Percentiles rank a stretch among this genome's conserved stretches.
Conservation (phyloP, 2,888 invertebrate genomes). For the Lasioglossum calceatum region DNA sequence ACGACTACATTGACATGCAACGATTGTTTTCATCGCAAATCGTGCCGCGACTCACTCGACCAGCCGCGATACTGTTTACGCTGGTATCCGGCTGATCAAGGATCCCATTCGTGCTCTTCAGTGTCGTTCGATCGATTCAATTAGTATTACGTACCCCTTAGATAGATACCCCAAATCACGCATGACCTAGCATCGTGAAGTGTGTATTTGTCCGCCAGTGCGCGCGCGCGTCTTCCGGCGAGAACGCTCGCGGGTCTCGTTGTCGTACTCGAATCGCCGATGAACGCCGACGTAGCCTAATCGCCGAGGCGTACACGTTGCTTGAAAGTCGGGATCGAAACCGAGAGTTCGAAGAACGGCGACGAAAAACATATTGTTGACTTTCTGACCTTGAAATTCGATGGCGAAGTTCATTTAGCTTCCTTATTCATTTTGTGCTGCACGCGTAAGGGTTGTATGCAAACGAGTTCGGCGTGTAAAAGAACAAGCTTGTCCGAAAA, state of each 20-base stretch:
- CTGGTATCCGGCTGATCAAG: conserved; percentile 30
- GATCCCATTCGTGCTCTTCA: conserved; percentile 35
- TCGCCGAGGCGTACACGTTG: conserved; percentile 40
- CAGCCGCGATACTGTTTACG: conserved; percentile 13
- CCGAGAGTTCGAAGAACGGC: neutral
- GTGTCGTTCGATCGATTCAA: conserved; percentile 46
- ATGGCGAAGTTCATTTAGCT: too few relatives aligned
- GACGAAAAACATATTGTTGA: too few relatives aligned
- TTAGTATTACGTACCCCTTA: conserved; percentile 62
- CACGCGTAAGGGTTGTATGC: neutral
- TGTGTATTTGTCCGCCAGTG: conserved; percentile 66
- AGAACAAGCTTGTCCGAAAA: neutral
- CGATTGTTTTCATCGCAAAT: conserved; percentile 24
- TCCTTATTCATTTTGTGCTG: neutral
- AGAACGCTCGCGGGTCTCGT: conserved; percentile 1
- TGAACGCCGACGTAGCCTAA: neutral
- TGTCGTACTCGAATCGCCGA: neutral
- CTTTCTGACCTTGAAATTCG: too few relatives aligned
- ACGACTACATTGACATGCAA: conserved; percentile 33
- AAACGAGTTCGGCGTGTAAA: neutral
- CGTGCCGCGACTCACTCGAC: conserved; percentile 11
- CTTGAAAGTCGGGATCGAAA: conserved; percentile 17
- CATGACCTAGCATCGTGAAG: conserved; percentile 77
- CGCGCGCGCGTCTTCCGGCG: conserved; percentile 18
- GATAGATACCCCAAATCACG: conserved; percentile 66